A percentile compares a stretch with the other conserved stretches of the same genome.
Conservation (phyloP, 2,888 invertebrate species). For the Branchipolynoe longqiensis region DNA sequence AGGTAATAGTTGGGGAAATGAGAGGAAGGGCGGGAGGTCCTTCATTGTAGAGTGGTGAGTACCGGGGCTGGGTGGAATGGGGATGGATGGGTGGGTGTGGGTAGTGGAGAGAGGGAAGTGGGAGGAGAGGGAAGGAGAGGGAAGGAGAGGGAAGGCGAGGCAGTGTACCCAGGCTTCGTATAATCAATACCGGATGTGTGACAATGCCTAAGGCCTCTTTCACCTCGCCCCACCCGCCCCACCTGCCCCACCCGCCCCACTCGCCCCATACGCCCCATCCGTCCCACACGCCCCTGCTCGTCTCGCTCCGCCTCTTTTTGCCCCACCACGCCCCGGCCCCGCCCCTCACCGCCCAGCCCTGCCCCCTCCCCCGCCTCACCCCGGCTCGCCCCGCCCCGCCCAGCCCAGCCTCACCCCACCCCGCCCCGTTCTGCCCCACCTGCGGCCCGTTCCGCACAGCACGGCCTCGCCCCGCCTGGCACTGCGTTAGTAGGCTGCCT, state of each 20-base stretch:
- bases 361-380: too few relatives aligned
- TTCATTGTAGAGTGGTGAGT: neutral
- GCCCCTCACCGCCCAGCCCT: too few relatives aligned
- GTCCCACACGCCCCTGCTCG: neutral
- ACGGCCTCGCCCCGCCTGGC: too few relatives aligned
- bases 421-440: neutral
- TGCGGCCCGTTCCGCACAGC: neutral
- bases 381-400: too few relatives aligned
- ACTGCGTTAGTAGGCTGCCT: too few relatives aligned
- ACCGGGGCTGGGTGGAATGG: neutral
- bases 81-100: neutral
- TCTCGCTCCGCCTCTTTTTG: too few relatives aligned
- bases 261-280: neutral
- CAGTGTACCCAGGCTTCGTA: neutral
- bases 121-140: neutral
- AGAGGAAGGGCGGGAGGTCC: neutral
- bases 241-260: neutral
- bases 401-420: neutral
- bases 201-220: slow-evolving; percentile 7
- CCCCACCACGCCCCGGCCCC: too few relatives aligned
- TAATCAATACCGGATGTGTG: slow-evolving; percentile 43
- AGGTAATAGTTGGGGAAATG: neutral
- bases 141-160: neutral
- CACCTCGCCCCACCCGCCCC: neutral
- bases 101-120: neutral